These are phyloP conservation scores for Nemotelus nigrinus DNA, from an alignment of 2,888 invertebrate genomes.

Conservation along the genomic window DNA sequence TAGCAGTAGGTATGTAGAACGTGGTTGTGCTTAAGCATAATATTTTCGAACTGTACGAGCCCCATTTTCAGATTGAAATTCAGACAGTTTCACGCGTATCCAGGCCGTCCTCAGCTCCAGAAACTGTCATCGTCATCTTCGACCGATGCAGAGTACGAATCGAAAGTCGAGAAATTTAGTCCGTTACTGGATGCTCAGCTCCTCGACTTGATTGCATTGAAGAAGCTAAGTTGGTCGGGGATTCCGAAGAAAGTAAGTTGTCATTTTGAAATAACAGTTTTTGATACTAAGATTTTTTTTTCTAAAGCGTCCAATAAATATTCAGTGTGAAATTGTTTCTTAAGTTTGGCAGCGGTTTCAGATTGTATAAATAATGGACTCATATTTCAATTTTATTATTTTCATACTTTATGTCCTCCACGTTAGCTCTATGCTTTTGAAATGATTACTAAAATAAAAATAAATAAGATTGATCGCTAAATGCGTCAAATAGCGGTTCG, in stretches of 20 bases:
- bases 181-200: slow-evolving; percentile 79
- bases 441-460: too few relatives aligned
- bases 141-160: slow-evolving; percentile 76
- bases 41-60: not conserved
- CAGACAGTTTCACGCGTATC: slow-evolving; percentile 67
- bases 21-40: not conserved
- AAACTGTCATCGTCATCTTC: slow-evolving; percentile 69
- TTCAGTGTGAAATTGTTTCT: too few relatives aligned
- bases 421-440: too few relatives aligned
- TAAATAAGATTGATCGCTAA: too few relatives aligned
- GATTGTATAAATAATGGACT: too few relatives aligned
- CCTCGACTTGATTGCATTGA: slow-evolving; percentile 85
- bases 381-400: too few relatives aligned
- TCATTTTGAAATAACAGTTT: too few relatives aligned
- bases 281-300: too few relatives aligned
- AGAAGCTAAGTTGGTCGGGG: slow-evolving; percentile 95
- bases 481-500: too few relatives aligned
- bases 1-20: not conserved
- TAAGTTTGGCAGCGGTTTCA: too few relatives aligned
- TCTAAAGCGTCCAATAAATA: too few relatives aligned
- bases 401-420: too few relatives aligned
- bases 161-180: slow-evolving; percentile 87
- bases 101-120: slow-evolving; percentile 79
- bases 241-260: slow-evolving; percentile 79
- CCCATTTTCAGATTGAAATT: slow-evolving; percentile 56